Base-by-base conservation (phyloP, 2,888 invertebrate genomes). In the Acrocyrtus sp. region DNA sequence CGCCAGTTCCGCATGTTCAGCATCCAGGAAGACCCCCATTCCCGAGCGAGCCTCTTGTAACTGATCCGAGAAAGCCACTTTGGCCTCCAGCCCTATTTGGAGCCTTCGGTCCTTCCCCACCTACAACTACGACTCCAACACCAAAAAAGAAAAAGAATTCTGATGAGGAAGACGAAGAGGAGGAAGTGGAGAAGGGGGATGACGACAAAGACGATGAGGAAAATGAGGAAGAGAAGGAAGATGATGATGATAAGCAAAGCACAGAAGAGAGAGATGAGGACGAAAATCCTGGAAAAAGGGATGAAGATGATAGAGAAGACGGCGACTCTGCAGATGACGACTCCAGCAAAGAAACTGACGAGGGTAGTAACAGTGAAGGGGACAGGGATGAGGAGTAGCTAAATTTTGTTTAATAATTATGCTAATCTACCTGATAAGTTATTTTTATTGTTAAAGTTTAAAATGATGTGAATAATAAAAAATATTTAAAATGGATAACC, bases 11-110 rank as follows among this genome's bases (percentile, higher is more conserved):
- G 12, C 68, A 65, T n/a, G 69, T 78, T 3, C 53, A 54, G 4
- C 74, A 78, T 57, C 78, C 78, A 1, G 78, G 78, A 4, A 60
- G 27, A 15, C 26, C 48, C 1, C 78, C 78, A 1, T 78, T 61
- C 43, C 78, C 78, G n/a, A 19, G 50, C 17, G 61, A 72, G 41
- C 78, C 78, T 17, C 26, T 74, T 0, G 72, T 78, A 2, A 70
- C 63, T 0, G 50, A 69, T 22, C 74, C 74, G 4, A 74, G 54
- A 27, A 70, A 72, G 22, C 68, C 47, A 12, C 19, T 47, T 6
- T 56, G 27, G 50, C 54, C 57, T 39, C 73, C 54, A 22, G 47
- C 60, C 1, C 19, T 70, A 8, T 57, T 63, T 29, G 57, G 51
- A 3, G n/a, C 26, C 0, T 70, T 70, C 34, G 63, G 62, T 24